These are phyloP conservation scores for Drosophila borborema DNA, from an alignment of 2,888 invertebrate species.

Conservation along the genomic window DNA sequence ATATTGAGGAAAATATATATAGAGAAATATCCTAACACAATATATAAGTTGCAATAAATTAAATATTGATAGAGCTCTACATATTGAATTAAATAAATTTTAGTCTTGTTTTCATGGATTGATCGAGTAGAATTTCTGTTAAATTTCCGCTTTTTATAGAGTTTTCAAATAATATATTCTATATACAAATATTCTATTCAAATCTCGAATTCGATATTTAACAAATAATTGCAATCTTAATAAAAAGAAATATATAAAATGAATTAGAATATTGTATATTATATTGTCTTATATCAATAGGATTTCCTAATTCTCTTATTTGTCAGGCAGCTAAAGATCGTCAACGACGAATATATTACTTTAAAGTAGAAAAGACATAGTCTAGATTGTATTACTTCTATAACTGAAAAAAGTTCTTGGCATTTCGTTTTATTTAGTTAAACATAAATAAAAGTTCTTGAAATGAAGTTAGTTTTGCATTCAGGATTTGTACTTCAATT, in stretches of 20 bases:
- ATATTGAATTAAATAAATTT: background rate
- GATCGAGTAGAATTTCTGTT: background rate
- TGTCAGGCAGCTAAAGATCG: background rate
- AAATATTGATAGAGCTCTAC: too few relatives aligned
- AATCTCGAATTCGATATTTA: background rate
- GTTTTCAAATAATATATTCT: too few relatives aligned
- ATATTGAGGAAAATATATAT: too few relatives aligned
- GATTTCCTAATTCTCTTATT: background rate
- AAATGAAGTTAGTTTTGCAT: conserved; percentile 1
- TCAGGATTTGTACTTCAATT: conserved; percentile 1
- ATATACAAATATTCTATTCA: too few relatives aligned
- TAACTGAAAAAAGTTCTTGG: background rate
- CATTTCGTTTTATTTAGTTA: background rate
- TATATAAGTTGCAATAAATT: too few relatives aligned
- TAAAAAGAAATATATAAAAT: too few relatives aligned
- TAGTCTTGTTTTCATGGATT: background rate
- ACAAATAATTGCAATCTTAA: too few relatives aligned
- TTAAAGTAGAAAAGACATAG: background rate
- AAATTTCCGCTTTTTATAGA: too few relatives aligned
- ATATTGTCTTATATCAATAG: background rate
- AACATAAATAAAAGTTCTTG: background rate
- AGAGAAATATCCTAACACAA: too few relatives aligned
- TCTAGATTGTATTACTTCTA: background rate
- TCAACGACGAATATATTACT: background rate
- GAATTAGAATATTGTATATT: too few relatives aligned